Evolutionary conservation across 1,140 invertebrate species (phyloP).

Genomic region (Platyscapa corneri): DNA sequence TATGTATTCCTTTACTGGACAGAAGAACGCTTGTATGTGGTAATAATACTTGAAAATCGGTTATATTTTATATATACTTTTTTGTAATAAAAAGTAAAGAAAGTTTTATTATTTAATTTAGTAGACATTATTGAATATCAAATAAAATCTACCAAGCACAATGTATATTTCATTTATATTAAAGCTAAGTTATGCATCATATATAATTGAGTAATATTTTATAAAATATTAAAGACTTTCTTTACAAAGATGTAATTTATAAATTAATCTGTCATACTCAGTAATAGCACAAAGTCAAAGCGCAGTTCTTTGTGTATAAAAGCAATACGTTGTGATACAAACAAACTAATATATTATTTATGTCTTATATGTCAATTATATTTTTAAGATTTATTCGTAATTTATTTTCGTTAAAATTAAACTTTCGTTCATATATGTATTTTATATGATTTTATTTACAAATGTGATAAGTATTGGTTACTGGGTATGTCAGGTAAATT

Average conservation of each 20-base stretch:
- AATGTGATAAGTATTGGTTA: slow-evolving; percentile 36
- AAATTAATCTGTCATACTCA: slow-evolving; percentile 36
- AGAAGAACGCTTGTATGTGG: neutral
- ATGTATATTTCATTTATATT: neutral
- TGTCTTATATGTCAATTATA: slow-evolving; percentile 40
- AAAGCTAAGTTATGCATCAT: neutral
- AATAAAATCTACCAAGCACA: neutral
- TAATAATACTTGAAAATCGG: slow-evolving; percentile 7
- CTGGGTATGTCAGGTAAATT: slow-evolving; percentile 24
- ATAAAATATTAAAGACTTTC: slow-evolving; percentile 10
- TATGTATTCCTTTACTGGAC: neutral
- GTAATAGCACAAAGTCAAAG: slow-evolving; percentile 23
- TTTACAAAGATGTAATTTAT: neutral
- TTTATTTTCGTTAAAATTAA: neutral
- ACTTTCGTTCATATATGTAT: neutral
- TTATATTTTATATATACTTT: slow-evolving; percentile 9
- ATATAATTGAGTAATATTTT: neutral
- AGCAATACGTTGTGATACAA: slow-evolving; percentile 42
- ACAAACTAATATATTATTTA: slow-evolving; percentile 12
- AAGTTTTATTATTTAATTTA: slow-evolving; percentile 3
- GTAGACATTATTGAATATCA: neutral
- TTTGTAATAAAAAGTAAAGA: slow-evolving; percentile 14
- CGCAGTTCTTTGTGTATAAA: slow-evolving; percentile 7
- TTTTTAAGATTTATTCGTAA: slow-evolving; percentile 28
- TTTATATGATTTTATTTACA: slow-evolving; percentile 18